These are phyloP conservation scores for Psococerastis gibbosa DNA, from an alignment of 2,888 invertebrate genomes.

Conservation along the genomic window DNA sequence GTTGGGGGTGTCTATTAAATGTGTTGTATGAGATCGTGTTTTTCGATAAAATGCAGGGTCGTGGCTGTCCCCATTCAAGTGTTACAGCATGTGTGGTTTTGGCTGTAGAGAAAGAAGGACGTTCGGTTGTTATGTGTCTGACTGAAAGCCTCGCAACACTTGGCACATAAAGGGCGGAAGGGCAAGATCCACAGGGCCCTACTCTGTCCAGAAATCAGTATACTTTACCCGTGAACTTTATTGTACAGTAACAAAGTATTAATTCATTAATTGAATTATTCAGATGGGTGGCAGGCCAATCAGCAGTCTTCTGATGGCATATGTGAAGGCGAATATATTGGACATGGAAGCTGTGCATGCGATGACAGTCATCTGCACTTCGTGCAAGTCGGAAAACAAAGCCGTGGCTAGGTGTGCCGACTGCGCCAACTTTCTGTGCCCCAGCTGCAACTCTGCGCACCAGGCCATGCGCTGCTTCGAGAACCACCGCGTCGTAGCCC, in stretches of 20 bases:
- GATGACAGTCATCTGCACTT: constrained; percentile 58
- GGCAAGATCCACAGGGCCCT: background rate
- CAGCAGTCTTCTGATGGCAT: constrained; percentile 64
- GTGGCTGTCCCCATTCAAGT: too few relatives aligned
- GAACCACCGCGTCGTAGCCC: constrained; percentile 75
- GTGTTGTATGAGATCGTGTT: too few relatives aligned
- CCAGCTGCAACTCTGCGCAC: constrained; percentile 88
- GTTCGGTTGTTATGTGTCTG: too few relatives aligned
- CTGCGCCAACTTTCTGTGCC: constrained; percentile 85
- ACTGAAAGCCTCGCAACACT: too few relatives aligned
- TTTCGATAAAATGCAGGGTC: too few relatives aligned
- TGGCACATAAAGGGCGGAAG: constrained; percentile 1
- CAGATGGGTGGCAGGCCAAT: constrained; percentile 58
- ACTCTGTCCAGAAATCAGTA: constrained; percentile 1
- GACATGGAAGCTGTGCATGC: constrained; percentile 63
- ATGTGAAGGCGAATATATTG: constrained; percentile 66
- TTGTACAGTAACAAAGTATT: constrained; percentile 1
- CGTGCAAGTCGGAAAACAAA: constrained; percentile 87
- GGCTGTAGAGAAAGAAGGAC: too few relatives aligned
- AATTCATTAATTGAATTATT: constrained; percentile 11
- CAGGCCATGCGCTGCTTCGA: constrained; percentile 95
- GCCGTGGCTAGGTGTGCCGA: constrained; percentile 88
- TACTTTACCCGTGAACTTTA: background rate
- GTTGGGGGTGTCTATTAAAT: too few relatives aligned
- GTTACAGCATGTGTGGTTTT: too few relatives aligned